phyloP scores from a whole-genome alignment of 2,888 invertebrate genomes.

The Panorpa germanica region DNA sequence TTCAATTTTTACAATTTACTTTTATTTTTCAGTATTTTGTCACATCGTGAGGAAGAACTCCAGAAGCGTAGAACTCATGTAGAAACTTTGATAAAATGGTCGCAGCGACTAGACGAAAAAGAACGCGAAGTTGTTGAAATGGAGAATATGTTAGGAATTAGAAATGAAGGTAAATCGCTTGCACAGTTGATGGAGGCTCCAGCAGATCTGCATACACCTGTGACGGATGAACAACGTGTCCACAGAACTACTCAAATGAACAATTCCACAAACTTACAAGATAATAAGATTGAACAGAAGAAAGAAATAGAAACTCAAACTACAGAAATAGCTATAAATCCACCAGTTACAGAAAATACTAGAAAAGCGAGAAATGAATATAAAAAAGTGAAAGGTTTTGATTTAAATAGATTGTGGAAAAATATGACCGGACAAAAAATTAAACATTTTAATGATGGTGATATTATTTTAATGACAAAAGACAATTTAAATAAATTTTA shows the following conservation, averaged over 20 bases:
- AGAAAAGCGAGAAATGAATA: conserved; percentile 10
- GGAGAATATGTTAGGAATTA: conserved; percentile 24
- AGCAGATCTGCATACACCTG: not conserved
- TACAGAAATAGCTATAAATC: not conserved
- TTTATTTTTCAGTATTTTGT: conserved; percentile 22
- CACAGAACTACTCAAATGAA: no score
- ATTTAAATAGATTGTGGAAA: conserved; percentile 26
- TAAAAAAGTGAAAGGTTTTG: conserved; percentile 19
- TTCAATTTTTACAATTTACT: no score
- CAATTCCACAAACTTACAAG: conserved; percentile 6
- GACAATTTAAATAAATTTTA: conserved; percentile 23
- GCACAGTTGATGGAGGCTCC: not conserved
- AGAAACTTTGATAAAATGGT: conserved; percentile 30
- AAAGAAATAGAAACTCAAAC: no score
- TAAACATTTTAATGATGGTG: conserved; percentile 22
- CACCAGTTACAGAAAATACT: conserved; percentile 2
- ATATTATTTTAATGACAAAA: conserved; percentile 23
- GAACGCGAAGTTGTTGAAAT: conserved; percentile 28
- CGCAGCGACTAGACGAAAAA: conserved; percentile 30
- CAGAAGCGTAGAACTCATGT: conserved; percentile 26
- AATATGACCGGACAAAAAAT: conserved; percentile 23
- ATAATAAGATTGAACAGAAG: conserved; percentile 8
- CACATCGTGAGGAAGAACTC: conserved; percentile 27
- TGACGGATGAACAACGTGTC: not conserved
- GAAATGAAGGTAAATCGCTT: conserved; percentile 6